A percentile compares a stretch with the other conserved stretches of the same genome.
These are phyloP conservation scores for Micromussa lordhowensis DNA, from an alignment of 92 coral and sea anemone genomes.

Conservation along the genomic window DNA sequence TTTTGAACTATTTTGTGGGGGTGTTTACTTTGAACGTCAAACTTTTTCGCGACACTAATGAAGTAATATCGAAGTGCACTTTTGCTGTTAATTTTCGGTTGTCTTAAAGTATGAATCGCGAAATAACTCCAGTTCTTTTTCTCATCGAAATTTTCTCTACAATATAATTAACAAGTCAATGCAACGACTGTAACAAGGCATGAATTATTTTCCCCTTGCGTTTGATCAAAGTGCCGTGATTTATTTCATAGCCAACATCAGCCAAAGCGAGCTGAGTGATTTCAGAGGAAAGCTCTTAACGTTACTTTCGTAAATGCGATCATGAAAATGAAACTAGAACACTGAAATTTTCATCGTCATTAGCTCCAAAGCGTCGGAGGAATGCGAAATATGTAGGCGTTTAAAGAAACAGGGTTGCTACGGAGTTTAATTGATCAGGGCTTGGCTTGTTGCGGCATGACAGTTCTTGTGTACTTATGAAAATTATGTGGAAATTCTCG, in stretches of 20 bases:
- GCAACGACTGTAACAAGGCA: no score
- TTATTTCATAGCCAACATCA: no score
- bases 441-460: conserved; percentile 1
- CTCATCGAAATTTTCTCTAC: no score
- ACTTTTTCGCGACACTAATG: not conserved
- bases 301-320: not conserved
- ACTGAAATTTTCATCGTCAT: not conserved
- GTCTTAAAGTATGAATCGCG: no score
- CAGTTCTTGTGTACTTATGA: not conserved
- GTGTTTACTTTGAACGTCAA: not conserved
- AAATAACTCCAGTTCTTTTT: no score
- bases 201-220: no score
- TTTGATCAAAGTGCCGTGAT: no score
- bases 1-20: not conserved
- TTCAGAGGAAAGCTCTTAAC: not conserved
- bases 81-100: not conserved
- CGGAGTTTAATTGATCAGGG: not conserved
- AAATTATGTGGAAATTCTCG: not conserved
- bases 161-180: no score
- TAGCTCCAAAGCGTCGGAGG: not conserved
- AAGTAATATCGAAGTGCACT: not conserved
- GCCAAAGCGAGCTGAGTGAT: not conserved
- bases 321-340: not conserved
- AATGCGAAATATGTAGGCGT: not conserved
- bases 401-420: not conserved